Conservation (phyloP, 2,113 vertebrate genomes). For the Centropus unirufus region DNA sequence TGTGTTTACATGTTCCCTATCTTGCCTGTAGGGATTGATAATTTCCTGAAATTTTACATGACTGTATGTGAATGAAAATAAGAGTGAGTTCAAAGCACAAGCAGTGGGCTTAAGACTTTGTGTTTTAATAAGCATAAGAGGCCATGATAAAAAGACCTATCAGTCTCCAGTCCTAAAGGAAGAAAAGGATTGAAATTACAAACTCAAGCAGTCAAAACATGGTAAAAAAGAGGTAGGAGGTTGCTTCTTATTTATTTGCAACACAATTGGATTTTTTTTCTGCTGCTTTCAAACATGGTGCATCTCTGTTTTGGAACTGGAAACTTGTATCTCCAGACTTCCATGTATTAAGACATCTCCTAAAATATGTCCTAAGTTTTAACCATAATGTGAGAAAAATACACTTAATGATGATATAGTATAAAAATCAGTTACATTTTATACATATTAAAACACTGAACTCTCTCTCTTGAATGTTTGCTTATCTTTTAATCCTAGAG, state of each 20-base stretch:
- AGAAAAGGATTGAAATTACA: slow-evolving; percentile 22
- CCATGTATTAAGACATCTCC: neutral
- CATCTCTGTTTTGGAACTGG: neutral
- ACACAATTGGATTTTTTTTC: neutral
- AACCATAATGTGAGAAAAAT: neutral
- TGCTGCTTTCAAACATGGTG: neutral
- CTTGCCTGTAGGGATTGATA: neutral
- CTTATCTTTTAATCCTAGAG: neutral
- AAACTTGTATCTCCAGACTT: neutral
- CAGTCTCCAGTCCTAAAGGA: neutral
- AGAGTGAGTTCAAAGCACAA: slow-evolving; percentile 58
- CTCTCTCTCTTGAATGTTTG: neutral
- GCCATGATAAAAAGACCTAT: neutral
- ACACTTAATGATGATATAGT: neutral
- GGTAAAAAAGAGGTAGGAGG: neutral
- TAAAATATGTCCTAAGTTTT: neutral
- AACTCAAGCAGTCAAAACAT: neutral
- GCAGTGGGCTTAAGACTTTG: neutral
- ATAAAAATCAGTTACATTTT: neutral
- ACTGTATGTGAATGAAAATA: slow-evolving; percentile 52
- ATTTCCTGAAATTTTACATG: slow-evolving; percentile 32
- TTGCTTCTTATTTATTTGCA: neutral
- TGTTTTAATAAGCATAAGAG: slow-evolving; percentile 38
- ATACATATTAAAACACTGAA: neutral
- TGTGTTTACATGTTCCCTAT: neutral